A percentile compares a stretch with the other conserved stretches of the same genome.
phyloP scores from a whole-genome alignment of 2,888 invertebrate species.

The Mactromeris polynyma region DNA sequence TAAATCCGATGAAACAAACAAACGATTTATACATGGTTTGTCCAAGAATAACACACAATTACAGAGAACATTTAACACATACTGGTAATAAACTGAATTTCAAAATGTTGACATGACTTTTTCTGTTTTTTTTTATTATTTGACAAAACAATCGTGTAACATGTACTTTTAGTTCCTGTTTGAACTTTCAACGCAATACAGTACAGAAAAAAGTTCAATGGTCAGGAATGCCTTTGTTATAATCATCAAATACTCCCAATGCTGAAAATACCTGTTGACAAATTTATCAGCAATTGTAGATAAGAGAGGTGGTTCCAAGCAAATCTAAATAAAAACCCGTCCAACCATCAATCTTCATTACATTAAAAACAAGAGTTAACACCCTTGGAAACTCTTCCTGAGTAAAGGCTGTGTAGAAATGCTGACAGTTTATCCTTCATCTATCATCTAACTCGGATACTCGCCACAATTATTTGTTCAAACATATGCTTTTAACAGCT shows the following conservation, averaged over 20 bases:
- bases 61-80: no score
- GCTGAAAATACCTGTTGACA: neutral
- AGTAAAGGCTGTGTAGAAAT: neutral
- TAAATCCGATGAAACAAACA: no score
- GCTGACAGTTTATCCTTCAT: constrained; percentile 17
- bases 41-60: no score
- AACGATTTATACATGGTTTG: no score
- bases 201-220: neutral
- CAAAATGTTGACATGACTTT: no score
- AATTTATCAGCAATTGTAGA: neutral
- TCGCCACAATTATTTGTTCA: constrained; percentile 50
- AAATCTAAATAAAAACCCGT: neutral
- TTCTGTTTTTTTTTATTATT: no score
- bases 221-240: neutral
- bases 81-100: no score
- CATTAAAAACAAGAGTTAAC: constrained; percentile 14
- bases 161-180: no score
- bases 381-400: constrained; percentile 1
- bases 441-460: constrained; percentile 47
- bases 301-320: neutral
- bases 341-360: constrained; percentile 13
- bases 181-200: no score
- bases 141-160: no score
- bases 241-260: neutral
- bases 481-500: constrained; percentile 62